Evolutionary conservation across 2,888 invertebrate species (phyloP), one percentile per base, ranked within the genome.

Genomic region (Cenopis cana): DNA sequence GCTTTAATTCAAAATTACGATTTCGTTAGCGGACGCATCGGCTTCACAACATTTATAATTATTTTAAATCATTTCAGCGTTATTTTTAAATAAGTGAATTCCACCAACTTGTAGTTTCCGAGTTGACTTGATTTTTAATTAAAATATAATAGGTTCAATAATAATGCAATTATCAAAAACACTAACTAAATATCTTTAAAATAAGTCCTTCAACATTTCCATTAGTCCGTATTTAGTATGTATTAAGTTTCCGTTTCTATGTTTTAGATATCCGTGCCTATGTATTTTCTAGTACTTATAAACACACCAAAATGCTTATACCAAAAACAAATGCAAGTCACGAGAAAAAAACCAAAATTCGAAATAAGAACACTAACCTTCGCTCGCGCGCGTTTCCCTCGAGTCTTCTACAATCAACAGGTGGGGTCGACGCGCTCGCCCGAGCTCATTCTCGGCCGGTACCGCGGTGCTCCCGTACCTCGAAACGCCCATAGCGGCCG

Each of bases 341-440:
- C 14, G 1, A 14, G 4, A 59, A 4, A 41, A n/a, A 41, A 41
- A 14, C 12, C 5, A 38, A 52, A 65, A 29, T 50, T 69, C 18
- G 24, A 65, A 65, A 38, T 24, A 57, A 46, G 12, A 18, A 60
- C 87, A 71, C 87, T 89, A 81, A 93, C 93, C 93, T 91, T 91
- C 89, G 65, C 78, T 82, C 54, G 84, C 82, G 79, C 88, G 87
- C 75, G 87, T 81, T 82, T 91, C 89, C 78, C 90, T 86, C 79
- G 91, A 88, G 77, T 91, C 87, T 89, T 91, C 93, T 77, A 93
- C 88, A 78, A 93, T 92, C 91, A 93, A 91, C 92, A 93, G 90
- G 93, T 93, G 90, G 76, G 90, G 90, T 72, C 88, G 85, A 68
- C 86, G 85, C 76, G 84, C 84, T 74, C 85, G 87, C 79, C 83